phyloP scores from a whole-genome alignment of 2,113 vertebrate genomes.

The Xenopus laevis region DNA sequence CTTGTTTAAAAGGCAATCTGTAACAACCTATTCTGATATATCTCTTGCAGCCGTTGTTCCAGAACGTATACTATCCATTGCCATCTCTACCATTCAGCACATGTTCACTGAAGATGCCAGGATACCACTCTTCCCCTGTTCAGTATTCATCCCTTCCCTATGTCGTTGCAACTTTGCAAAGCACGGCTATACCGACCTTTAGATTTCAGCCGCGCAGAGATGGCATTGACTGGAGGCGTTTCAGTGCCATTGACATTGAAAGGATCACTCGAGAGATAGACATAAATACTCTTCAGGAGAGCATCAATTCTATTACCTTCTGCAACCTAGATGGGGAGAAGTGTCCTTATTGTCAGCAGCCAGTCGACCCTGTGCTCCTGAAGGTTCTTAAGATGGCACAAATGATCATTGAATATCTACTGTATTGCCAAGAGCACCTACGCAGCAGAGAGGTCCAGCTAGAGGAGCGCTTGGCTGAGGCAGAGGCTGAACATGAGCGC shows the following conservation, averaged over 20 bases:
- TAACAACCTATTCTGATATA: not conserved
- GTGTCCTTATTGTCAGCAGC: constrained; percentile 63
- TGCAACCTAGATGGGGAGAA: constrained; percentile 62
- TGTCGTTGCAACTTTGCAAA: not conserved
- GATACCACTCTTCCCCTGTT: constrained; percentile 4
- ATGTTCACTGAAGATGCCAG: constrained; percentile 6
- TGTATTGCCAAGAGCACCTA: constrained; percentile 69
- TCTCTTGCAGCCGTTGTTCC: constrained; percentile 47
- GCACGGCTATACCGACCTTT: constrained; percentile 48
- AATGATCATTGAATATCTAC: constrained; percentile 70
- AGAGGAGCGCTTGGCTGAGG: constrained; percentile 53
- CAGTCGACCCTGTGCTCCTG: constrained; percentile 58
- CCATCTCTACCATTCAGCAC: constrained; percentile 20
- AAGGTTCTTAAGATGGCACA: constrained; percentile 73
- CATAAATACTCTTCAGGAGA: constrained; percentile 64
- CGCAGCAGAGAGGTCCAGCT: constrained; percentile 53
- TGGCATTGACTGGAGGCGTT: constrained; percentile 63
- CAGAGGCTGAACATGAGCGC: constrained; percentile 47
- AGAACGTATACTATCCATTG: constrained; percentile 31
- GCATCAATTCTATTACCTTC: constrained; percentile 61
- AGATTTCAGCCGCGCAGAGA: constrained; percentile 60
- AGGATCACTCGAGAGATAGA: constrained; percentile 65
- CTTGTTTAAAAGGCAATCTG: too few species aligned
- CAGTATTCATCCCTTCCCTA: constrained; percentile 13
- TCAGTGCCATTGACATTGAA: constrained; percentile 66